phyloP scores from a whole-genome alignment of 2,797 vertebrate genomes.

The Antrozous pallidus region DNA sequence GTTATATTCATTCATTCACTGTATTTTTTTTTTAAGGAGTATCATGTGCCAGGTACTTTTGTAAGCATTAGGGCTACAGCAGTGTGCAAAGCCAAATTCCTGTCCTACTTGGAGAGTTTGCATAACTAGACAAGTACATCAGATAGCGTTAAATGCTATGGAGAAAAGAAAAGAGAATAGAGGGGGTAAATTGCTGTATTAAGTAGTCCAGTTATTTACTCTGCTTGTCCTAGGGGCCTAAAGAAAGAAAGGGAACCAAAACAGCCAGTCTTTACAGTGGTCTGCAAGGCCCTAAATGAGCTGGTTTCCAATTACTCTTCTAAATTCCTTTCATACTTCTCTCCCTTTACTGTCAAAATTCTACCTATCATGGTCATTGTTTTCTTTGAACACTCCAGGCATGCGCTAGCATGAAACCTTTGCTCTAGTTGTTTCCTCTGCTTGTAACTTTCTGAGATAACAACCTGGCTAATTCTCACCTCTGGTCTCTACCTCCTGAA shows the following conservation, averaged over 20 bases:
- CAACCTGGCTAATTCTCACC: background rate
- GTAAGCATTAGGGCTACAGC: background rate
- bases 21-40: background rate
- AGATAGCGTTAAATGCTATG: background rate
- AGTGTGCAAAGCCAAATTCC: background rate
- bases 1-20: background rate
- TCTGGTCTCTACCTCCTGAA: background rate
- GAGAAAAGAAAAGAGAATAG: background rate
- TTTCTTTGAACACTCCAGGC: background rate
- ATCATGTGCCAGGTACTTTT: background rate
- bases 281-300: background rate
- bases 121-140: background rate
- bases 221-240: background rate
- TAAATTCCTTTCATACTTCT: background rate
- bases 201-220: background rate
- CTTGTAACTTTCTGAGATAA: background rate
- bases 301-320: background rate
- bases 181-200: background rate
- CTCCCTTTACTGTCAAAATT: background rate
- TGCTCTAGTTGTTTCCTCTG: background rate
- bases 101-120: background rate
- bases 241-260: background rate
- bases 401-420: background rate
- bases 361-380: background rate
- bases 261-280: background rate